These are phyloP conservation scores for Cephus cinctus DNA, from an alignment of 1,140 invertebrate species.

Conservation along the genomic window DNA sequence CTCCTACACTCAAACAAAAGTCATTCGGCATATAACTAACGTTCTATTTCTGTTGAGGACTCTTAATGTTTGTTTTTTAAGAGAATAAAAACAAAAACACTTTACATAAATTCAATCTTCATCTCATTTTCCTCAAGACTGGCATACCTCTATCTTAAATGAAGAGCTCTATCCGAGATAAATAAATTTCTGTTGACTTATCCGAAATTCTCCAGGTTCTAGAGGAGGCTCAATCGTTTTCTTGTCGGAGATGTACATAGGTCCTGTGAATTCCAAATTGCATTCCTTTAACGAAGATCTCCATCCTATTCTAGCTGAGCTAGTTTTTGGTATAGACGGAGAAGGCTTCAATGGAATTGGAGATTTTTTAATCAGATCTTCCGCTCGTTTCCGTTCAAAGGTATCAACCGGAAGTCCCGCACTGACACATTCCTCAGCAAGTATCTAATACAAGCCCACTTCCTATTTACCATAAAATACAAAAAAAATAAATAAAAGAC, in stretches of 20 bases:
- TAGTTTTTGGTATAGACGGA: slow-evolving; percentile 35
- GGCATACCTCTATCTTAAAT: too few species aligned
- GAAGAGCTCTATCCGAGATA: slow-evolving; percentile 37
- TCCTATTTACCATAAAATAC: slow-evolving; percentile 7
- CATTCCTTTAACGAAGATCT: slow-evolving; percentile 42
- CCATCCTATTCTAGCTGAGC: slow-evolving; percentile 50
- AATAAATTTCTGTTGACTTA: slow-evolving; percentile 35
- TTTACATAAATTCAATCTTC: too few species aligned
- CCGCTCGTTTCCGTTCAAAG: slow-evolving; percentile 22
- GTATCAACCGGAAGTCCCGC: slow-evolving; percentile 25
- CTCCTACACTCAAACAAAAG: slow-evolving; percentile 63
- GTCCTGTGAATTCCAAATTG: slow-evolving; percentile 45
- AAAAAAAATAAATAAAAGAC: slow-evolving; percentile 14
- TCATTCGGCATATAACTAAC: slow-evolving; percentile 58
- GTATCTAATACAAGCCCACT: slow-evolving; percentile 22
- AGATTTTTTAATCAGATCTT: slow-evolving; percentile 23
- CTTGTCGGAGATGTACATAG: slow-evolving; percentile 44
- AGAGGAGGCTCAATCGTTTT: slow-evolving; percentile 38
- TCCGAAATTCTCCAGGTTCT: slow-evolving; percentile 22
- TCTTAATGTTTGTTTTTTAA: too few species aligned
- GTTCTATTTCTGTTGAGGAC: not conserved
- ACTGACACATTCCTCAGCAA: slow-evolving; percentile 32
- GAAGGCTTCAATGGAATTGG: slow-evolving; percentile 32
- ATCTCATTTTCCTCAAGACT: too few species aligned
- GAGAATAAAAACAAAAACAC: too few species aligned